phyloP scores from a whole-genome alignment of 2,888 invertebrate species.

The Hanleya hanleyi region DNA sequence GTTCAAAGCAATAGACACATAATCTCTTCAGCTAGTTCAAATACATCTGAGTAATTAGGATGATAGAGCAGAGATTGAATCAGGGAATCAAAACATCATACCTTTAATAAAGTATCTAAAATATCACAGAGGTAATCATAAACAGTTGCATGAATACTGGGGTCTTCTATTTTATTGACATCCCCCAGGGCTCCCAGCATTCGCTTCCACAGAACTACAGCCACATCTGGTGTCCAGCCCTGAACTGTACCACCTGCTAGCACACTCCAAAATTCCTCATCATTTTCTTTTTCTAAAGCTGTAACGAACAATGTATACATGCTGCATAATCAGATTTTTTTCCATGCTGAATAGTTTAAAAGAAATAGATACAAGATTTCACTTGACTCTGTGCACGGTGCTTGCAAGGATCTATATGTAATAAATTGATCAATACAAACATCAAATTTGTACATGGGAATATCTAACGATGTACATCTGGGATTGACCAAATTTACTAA shows the following conservation, averaged over 20 bases:
- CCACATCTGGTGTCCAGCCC: slow-evolving; percentile 96
- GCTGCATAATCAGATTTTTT: background rate
- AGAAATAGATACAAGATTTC: no score
- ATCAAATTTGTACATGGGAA: no score
- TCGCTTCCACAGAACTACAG: slow-evolving; percentile 94
- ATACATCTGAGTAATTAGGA: background rate
- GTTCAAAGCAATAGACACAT: background rate
- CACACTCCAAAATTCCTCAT: slow-evolving; percentile 64
- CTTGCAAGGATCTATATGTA: no score
- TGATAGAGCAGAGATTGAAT: background rate
- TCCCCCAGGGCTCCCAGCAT: slow-evolving; percentile 96
- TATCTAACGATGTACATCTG: no score
- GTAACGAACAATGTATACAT: background rate
- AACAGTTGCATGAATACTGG: slow-evolving; percentile 89
- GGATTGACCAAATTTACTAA: no score
- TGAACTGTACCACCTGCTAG: slow-evolving; percentile 66
- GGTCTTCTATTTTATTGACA: slow-evolving; percentile 89
- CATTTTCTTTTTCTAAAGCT: slow-evolving; percentile 9
- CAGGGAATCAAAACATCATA: slow-evolving; percentile 30
- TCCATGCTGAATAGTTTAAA: no score
- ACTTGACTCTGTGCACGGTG: no score
- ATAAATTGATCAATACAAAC: no score
- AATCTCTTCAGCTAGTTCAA: no score
- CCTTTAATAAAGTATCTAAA: slow-evolving; percentile 87
- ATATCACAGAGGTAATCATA: slow-evolving; percentile 94